Conservation (phyloP, 2,113 vertebrate species). For the Lagopus leucura region DNA sequence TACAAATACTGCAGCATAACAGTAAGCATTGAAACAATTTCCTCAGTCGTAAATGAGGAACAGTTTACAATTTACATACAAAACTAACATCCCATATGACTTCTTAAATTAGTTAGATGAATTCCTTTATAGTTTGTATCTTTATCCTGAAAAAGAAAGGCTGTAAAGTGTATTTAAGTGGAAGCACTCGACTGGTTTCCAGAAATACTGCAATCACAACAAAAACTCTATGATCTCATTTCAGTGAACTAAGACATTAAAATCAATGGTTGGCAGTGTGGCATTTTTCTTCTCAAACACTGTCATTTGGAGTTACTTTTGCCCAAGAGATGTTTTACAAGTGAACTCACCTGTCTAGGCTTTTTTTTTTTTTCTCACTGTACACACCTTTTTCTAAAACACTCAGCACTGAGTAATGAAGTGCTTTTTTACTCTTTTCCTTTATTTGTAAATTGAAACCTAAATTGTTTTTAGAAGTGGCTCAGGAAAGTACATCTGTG, state of each 20-base stretch:
- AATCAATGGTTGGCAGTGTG: not conserved
- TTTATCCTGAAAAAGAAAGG: not conserved
- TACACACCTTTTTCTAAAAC: not conserved
- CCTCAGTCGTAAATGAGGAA: not conserved
- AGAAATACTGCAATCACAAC: not conserved
- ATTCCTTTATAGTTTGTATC: not conserved
- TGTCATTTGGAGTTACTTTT: not conserved
- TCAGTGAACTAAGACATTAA: not conserved
- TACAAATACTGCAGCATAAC: not conserved
- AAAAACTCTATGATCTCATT: not conserved
- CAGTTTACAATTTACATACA: not conserved
- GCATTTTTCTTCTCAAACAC: not conserved
- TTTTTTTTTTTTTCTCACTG: not conserved
- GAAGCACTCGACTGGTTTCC: not conserved
- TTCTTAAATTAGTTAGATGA: not conserved
- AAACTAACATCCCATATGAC: not conserved
- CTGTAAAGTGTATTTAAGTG: not conserved
- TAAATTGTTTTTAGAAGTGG: not conserved
- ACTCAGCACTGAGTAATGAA: not conserved
- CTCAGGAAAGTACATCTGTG: not conserved
- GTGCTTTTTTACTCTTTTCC: fast-evolving
- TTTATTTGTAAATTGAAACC: not conserved
- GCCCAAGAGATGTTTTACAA: not conserved
- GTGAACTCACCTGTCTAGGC: fast-evolving
- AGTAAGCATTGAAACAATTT: not conserved